Base-by-base conservation (phyloP, 2,888 invertebrate species). In the Plemyria rubiginata region DNA sequence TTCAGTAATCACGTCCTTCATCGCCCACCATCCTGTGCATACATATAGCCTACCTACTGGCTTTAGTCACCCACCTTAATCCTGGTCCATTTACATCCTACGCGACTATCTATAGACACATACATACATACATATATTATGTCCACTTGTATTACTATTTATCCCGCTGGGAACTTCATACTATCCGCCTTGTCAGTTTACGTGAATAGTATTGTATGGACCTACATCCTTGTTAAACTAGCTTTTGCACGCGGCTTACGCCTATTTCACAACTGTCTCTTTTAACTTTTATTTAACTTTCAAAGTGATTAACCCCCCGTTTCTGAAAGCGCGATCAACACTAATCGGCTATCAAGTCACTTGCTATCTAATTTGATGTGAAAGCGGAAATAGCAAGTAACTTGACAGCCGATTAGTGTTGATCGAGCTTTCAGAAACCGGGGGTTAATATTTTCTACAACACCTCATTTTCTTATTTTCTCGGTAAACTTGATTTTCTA, bases 81-180 rank as follows among this genome's bases (percentile, higher is more conserved):
- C 79, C 80, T 72, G 75, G 78, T 70, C 80, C 73, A 73, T 81
- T 82, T 76, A 65, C 80, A 76, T 71, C 86, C 86, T 78, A 86
- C 87, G 65, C 74, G 54, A 62, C 59, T 66, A 72, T 75, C 52
- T 50, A 53, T 1, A 53, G 49, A 54, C 41, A 43, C 48, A 48
- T 58, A 56, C 29, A 2, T 22, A 22, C 22, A 22, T 22, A 1
- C 22, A 2, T 22, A 22, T 2, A 22, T 41, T 54, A 54, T 70
- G 65, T 67, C 38, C 54, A 65, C 51, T 51, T 54, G 9, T 54
- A 72, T 70, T 60, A 64, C 61, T 50, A 67, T 66, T 65, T 58
- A 66, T 54, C 63, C 60, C 32, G 67, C 65, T 65, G 60, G 68
- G 68, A 67, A 49, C 29, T 68, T 67, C 63, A 68, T 70, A 54